Conservation (phyloP, 23 tunicate species). For the Halocynthia aurantium region DNA sequence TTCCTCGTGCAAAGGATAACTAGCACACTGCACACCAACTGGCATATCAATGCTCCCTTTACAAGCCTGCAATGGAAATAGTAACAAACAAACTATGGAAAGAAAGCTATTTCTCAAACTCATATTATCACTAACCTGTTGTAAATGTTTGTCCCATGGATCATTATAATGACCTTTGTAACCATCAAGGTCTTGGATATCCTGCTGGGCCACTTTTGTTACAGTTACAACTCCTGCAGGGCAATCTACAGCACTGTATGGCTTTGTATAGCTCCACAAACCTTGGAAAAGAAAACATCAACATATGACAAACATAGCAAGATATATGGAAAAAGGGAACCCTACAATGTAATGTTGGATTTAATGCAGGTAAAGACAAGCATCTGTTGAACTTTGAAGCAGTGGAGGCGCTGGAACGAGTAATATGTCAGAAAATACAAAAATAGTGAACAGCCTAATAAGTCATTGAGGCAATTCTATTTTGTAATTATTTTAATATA, state of each 20-base stretch:
- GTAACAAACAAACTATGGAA: no score
- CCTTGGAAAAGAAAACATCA: slow-evolving; percentile 14
- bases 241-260: slow-evolving; percentile 33
- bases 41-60: slow-evolving; percentile 66
- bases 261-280: slow-evolving; percentile 35
- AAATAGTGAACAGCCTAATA: no score
- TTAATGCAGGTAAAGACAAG: no score
- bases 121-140: neutral
- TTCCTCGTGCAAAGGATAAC: slow-evolving; percentile 65
- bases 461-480: no score
- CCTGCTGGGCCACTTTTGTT: slow-evolving; percentile 11
- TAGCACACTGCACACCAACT: slow-evolving; percentile 71
- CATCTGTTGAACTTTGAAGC: no score
- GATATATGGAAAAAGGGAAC: no score
- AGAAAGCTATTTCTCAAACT: no score
- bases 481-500: no score
- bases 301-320: no score
- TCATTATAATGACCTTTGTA: slow-evolving; percentile 21
- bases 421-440: no score
- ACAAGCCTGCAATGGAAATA: slow-evolving; percentile 17
- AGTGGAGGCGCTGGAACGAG: no score
- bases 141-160: slow-evolving; percentile 23
- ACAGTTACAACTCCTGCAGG: slow-evolving; percentile 25
- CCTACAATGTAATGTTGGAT: no score
- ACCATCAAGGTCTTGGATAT: slow-evolving; percentile 4